Evolutionary conservation across 2,113 vertebrate genomes (phyloP).

Genomic region (Oncorhynchus tshawytscha): DNA sequence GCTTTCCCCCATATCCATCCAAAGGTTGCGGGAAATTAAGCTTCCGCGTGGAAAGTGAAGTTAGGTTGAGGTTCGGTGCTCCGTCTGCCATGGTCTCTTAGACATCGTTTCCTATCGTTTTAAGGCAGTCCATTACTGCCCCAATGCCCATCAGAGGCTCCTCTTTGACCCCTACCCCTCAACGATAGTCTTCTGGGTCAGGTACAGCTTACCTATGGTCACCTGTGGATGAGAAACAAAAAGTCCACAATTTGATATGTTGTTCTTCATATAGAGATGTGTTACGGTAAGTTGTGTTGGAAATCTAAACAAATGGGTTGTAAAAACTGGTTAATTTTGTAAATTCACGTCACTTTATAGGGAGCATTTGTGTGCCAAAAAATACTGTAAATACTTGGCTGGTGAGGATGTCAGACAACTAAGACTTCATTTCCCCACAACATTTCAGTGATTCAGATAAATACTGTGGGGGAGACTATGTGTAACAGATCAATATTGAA

Average conservation of each 20-base stretch:
- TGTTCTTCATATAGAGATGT: neutral
- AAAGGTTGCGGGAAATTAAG: neutral
- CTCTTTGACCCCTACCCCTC: neutral
- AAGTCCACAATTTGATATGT: neutral
- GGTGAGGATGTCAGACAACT: too few relatives aligned
- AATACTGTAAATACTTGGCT: too few relatives aligned
- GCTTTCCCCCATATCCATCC: too few relatives aligned
- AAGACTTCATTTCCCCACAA: too few relatives aligned
- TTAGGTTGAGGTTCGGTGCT: neutral
- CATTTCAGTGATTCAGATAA: too few relatives aligned
- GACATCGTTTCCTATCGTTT: neutral
- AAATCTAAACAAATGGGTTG: too few relatives aligned
- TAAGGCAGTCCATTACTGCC: neutral
- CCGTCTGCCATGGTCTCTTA: neutral
- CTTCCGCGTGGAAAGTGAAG: neutral
- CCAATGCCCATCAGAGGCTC: neutral
- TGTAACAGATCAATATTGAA: constrained; percentile 7
- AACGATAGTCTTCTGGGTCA: constrained; percentile 49
- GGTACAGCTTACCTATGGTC: constrained; percentile 57
- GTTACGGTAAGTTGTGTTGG: too few relatives aligned
- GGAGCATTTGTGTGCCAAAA: too few relatives aligned
- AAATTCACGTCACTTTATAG: too few relatives aligned
- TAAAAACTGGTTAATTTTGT: too few relatives aligned
- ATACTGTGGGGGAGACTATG: too few relatives aligned
- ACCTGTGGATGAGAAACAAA: constrained; percentile 43